Evolutionary conservation across 2,888 invertebrate species (phyloP), one percentile per base, ranked within the genome.

Genomic region (Drosophila aldrichi): DNA sequence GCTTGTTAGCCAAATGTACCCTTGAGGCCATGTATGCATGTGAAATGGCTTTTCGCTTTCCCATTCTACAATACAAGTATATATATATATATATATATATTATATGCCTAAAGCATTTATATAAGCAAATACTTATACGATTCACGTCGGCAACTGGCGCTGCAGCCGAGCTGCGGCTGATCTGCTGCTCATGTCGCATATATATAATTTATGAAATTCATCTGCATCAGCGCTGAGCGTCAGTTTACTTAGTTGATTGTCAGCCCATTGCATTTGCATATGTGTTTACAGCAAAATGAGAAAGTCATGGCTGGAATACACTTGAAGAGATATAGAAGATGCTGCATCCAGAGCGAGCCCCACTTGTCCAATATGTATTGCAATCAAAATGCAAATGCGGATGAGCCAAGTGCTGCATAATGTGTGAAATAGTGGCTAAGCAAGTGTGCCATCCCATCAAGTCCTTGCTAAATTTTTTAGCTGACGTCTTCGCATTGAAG

Each of bases 1-100:
- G 88, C 88, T 88, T 86, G 85, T 85, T 85, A 76, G 84, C 76
- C 74, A 80, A 85, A 85, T 86, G 83, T 68, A 74, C 88, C 87
- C 85, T 81, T 78, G 84, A 83, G 88, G 74, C 70, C 60, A 52
- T 61, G 79, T 66, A 41, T 66, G 69, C 44, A 67, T 74, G 51
- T 38, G 57, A 61, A 54, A 66, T 57, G 61, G 46, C 18, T 41
- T 54, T 59, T 54, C 43, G 62, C 59, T 18, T 36, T 55, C 18
- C 51, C 55, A n/a, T 34, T 20, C 48, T 29, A 48, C 25, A 25
- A 7, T 29, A 29, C 9, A 8, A 8, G 8, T 8, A 29, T 8
- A 1, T 29, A 29, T 8, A 25, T 29, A 8, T 29, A 29, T 8
- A 29, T 29, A 1, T 29, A 29, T 8, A 25, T 25, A 25, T 7